Conservation (phyloP, 2,797 vertebrate species). For the Podarcis siculus region DNA sequence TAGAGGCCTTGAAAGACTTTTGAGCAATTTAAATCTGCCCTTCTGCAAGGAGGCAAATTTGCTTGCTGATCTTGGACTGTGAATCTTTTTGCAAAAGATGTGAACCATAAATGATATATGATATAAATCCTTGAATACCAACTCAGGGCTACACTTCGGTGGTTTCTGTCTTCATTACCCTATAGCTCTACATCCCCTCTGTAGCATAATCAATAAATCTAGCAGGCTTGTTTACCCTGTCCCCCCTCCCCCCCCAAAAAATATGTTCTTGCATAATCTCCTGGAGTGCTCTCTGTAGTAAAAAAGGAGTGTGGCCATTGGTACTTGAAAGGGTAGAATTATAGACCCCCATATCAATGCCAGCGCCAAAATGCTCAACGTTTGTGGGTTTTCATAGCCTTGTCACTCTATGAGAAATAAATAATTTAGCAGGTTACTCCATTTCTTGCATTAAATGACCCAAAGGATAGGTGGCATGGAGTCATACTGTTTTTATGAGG, state of each 20-base stretch:
- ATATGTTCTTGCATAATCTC: background rate
- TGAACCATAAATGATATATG: background rate
- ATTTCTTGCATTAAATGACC: background rate
- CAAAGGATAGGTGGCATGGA: background rate
- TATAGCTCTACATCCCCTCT: background rate
- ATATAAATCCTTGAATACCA: conserved; percentile 1
- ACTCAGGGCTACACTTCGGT: background rate
- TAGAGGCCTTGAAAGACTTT: background rate
- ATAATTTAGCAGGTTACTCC: background rate
- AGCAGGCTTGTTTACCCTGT: background rate
- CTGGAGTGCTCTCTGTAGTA: background rate
- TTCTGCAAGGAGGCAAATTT: background rate
- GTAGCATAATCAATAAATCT: background rate
- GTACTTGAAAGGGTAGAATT: background rate
- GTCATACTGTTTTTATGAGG: background rate
- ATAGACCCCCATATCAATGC: background rate
- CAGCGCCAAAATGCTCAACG: background rate
- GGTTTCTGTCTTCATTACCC: background rate
- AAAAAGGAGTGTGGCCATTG: background rate
- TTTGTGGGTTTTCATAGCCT: background rate
- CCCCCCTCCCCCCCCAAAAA: background rate
- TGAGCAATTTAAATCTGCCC: background rate
- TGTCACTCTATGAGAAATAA: background rate
- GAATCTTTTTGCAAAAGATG: background rate
- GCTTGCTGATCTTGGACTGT: background rate